phyloP scores from a whole-genome alignment of 2,888 invertebrate species.

The Caenorhabditis sp. region DNA sequence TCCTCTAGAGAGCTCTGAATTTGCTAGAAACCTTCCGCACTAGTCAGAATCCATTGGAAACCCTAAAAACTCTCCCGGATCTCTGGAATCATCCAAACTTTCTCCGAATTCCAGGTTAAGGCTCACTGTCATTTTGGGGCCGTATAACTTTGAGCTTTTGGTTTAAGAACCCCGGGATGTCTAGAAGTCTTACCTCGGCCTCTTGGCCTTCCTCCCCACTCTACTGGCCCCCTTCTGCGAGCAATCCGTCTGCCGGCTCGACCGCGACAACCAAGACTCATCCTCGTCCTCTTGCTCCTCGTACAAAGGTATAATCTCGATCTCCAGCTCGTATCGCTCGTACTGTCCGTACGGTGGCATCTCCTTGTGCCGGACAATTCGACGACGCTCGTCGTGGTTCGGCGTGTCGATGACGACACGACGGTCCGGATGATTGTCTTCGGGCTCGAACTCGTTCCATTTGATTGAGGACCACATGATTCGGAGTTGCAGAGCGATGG shows the following conservation, averaged over 20 bases:
- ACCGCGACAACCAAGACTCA: conserved; percentile 47
- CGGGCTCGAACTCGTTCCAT: conserved; percentile 89
- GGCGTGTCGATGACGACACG: conserved; percentile 74
- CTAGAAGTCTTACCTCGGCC: conserved; percentile 26
- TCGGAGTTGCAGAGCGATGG: conserved; percentile 92
- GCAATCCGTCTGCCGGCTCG: conserved; percentile 22
- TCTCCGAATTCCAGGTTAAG: too few relatives aligned
- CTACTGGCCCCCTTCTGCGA: conserved; percentile 5
- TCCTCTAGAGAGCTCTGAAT: too few relatives aligned
- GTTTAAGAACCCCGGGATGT: too few relatives aligned
- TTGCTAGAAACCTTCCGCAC: too few relatives aligned
- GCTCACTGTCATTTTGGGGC: too few relatives aligned
- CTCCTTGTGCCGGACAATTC: conserved; percentile 79
- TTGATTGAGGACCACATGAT: conserved; percentile 93
- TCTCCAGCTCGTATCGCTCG: conserved; percentile 74
- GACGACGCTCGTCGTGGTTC: conserved; percentile 79
- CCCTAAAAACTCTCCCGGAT: too few relatives aligned
- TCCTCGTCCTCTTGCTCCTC: conserved; percentile 68
- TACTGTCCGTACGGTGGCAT: conserved; percentile 80
- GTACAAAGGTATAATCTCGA: conserved; percentile 76
- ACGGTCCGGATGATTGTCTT: conserved; percentile 71
- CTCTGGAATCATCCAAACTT: too few relatives aligned
- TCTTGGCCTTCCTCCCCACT: conserved; percentile 18
- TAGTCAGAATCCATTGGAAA: too few relatives aligned
- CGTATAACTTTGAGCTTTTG: too few relatives aligned